Evolutionary conservation across 2,888 invertebrate genomes (phyloP), one percentile per base, ranked within the genome.

Genomic region (Cephus pulcher): DNA sequence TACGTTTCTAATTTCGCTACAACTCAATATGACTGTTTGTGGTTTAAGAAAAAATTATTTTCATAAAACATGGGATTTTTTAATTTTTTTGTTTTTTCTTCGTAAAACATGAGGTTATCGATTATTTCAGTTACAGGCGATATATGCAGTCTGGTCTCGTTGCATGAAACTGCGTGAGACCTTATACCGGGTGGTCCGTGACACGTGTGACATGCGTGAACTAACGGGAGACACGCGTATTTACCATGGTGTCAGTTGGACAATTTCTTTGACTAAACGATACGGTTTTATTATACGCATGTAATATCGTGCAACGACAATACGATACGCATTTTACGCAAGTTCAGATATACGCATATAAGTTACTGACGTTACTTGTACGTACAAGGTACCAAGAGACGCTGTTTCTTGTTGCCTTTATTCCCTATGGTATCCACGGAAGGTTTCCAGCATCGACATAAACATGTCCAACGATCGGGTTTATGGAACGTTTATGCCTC

Each of bases 101-200:
- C 23, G 23, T 23, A 56, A 56, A 56, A 23, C 56, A 56, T 6
- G 56, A 2, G 3, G 6, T 9, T 23, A 56, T 56, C 15, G 56
- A 56, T 56, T 56, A 9, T 56, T 56, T 1, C 23, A 56, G 23
- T 9, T 23, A 23, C 23, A 23, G 23, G 23, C 23, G 9, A 56
- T 56, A 56, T 9, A 56, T 6, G 23, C 56, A 56, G 23, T 56
- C 6, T 56, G 23, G 2, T 2, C 1, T 40, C 4, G 23, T 56
- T 23, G 9, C 34, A 33, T 23, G 71, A 71, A 71, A 71, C 71
- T 56, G 32, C 71, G 71, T 71, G 33, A 71, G 34, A 71, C 33
- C 33, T 71, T 71, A 71, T n/a, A 71, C 33, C 71, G 34, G 71
- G 71, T 71, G 71, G 71, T 71, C 71, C 33, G 11, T 34, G 71